These are phyloP conservation scores for Epizoanthus stellaris DNA, from an alignment of 92 coral and sea anemone species.

Conservation along the genomic window DNA sequence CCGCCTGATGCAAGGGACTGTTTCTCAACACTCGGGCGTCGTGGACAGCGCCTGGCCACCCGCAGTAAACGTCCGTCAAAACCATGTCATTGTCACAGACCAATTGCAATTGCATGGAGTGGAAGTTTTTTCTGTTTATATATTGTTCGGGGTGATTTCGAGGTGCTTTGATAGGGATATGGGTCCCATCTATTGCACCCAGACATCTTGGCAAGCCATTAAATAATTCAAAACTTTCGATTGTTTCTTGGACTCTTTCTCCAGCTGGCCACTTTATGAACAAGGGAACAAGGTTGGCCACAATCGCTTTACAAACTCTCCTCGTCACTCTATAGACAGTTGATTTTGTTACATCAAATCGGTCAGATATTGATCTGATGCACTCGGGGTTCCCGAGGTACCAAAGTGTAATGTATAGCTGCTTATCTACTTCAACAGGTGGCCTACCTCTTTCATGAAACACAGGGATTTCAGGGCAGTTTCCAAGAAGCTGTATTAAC, in stretches of 20 bases:
- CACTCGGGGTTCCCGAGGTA: conserved; percentile 59
- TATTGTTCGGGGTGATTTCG: conserved; percentile 53
- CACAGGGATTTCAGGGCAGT: conserved; percentile 25
- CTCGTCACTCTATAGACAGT: conserved; percentile 51
- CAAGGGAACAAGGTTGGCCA: conserved; percentile 42
- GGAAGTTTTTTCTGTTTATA: conserved; percentile 56
- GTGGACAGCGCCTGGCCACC: conserved; percentile 64
- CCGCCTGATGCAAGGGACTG: conserved; percentile 55
- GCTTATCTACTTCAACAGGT: conserved; percentile 45
- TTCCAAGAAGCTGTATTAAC: conserved; percentile 1
- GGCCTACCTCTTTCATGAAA: conserved; percentile 32
- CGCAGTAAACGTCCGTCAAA: conserved; percentile 56
- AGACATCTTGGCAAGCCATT: conserved; percentile 55
- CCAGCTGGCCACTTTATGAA: conserved; percentile 45
- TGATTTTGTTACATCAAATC: conserved; percentile 60
- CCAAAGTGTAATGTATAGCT: conserved; percentile 55
- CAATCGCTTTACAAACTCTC: conserved; percentile 49
- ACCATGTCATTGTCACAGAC: conserved; percentile 52
- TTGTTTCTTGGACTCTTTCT: conserved; percentile 30
- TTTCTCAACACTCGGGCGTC: conserved; percentile 60
- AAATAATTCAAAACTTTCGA: conserved; percentile 44
- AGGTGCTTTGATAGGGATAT: conserved; percentile 55
- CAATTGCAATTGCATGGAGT: conserved; percentile 53
- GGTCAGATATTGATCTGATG: conserved; percentile 61
- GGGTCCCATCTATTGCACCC: conserved; percentile 60